Base-by-base conservation (phyloP, 2,888 invertebrate genomes). In the Cryptocephalus moraei region DNA sequence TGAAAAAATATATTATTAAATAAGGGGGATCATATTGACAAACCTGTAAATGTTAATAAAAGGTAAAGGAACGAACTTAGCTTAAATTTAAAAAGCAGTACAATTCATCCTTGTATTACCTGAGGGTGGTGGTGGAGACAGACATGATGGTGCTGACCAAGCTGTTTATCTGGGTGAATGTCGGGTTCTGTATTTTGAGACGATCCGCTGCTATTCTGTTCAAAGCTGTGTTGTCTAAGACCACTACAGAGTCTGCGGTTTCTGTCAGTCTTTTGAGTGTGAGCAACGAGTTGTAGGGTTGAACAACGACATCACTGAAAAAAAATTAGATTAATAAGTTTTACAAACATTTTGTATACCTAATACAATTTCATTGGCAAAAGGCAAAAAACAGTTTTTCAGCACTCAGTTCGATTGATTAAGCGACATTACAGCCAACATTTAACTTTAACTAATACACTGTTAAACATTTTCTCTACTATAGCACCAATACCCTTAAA, bases 141-240 rank as follows among this genome's bases (percentile, higher is more conserved):
- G 95, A 94, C 97, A 99, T 97, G 44, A 99, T 97, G 3, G 94
- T 96, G 9, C 95, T 95, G 0, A 97, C 96, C 47, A 99, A 77
- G 38, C 91, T 90, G 70, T 99, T 99, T 61, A 99, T 96, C 73
- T 99, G 95, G 13, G 91, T 84, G 65, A 97, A 96, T 1, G 92
- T 90, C 0, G 97, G 96, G 69, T 93, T 96, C 68, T 93, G 87
- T 62, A 97, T 91, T 62, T 91, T 94, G 32, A 99, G 78, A 41
- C 95, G 79, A 65, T 97, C 96, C 8, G 87, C 84, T 14, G 93
- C 93, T 59, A 92, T 92, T 52, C 91, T 78, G 73, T 97, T 94
- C 39, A 99, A 74, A 1, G 97, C 97, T 8, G 97, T 96, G 70
- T 99, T 99, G 71, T 99, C 99, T 50, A 99, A 74, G 8, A 97